Evolutionary conservation across 1,140 invertebrate genomes (phyloP), one percentile per base, ranked within the genome.

Genomic region (Drosophila parvula): DNA sequence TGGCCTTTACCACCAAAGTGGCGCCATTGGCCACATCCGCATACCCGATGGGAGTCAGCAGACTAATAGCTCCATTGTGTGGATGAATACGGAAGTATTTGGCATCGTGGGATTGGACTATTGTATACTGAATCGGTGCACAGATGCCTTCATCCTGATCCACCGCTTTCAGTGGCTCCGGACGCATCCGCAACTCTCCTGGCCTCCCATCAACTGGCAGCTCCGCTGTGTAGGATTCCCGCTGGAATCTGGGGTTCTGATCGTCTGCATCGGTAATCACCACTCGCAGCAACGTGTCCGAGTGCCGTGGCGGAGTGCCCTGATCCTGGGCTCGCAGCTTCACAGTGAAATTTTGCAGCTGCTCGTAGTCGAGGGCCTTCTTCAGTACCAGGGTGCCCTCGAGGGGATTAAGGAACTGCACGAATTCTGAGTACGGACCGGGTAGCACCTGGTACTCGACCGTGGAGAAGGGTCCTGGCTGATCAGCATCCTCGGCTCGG

Each of bases 241-340:
- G 94, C 3, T 94, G 78, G 92, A 98, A 98, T 57, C 93, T 94
- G 5, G 97, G 97, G 93, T 98, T 98, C 93, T 98, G 97, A 93
- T 98, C 97, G 88, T 98, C 97, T 0, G 97, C 97, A 92, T 98
- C 97, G 6, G 97, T 94, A 4, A 98, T 95, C 60, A 96, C 95
- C 0, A 98, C 95, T 1, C 94, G 94, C 10, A 98, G 93, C 27
- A 94, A 92, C 1, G 97, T 97, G 67, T 96, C 95, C 30, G 95
- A 95, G 68, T 94, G 94, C 69, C 94, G 94, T 0, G 97, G 95
- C 11, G 97, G 97, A 67, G 94, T 94, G 28, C 97, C 97, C 92
- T 97, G 96, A 93, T 98, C 97, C 94, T 96, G 95, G 6, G 96
- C 97, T 45, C 96, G 93, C 67, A 98, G 94, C 41, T 93, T 94